These are phyloP conservation scores for Acanthosepion pharaonis DNA, from an alignment of 2,888 invertebrate genomes.

Conservation along the genomic window DNA sequence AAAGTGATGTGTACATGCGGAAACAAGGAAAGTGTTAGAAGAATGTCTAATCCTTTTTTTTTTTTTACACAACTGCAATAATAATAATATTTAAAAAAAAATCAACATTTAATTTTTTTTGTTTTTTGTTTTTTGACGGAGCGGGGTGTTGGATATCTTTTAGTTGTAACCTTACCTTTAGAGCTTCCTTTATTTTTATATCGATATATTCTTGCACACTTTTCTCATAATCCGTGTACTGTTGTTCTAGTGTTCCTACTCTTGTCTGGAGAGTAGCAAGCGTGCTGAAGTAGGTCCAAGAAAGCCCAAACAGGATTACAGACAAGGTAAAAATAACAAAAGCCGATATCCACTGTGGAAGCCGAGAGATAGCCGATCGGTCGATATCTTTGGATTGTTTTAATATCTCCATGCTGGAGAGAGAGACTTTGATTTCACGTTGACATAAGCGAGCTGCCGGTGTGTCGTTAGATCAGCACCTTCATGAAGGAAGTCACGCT, in stretches of 20 bases:
- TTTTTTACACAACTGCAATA: background rate
- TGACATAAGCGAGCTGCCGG: conserved; percentile 37
- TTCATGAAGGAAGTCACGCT: conserved; percentile 34
- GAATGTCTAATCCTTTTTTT: background rate
- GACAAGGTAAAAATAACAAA: background rate
- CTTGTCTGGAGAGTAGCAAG: conserved; percentile 4
- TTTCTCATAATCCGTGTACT: conserved; percentile 42
- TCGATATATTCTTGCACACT: background rate
- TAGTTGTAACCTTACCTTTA: conserved; percentile 16
- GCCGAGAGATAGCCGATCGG: background rate
- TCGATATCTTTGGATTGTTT: background rate
- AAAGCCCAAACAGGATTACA: conserved; percentile 2
- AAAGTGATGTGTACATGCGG: background rate
- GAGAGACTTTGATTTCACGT: background rate
- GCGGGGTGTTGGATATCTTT: background rate
- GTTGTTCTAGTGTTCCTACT: conserved; percentile 6
- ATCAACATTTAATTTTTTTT: background rate
- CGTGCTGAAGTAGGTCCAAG: conserved; percentile 42
- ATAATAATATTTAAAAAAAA: too few relatives aligned
- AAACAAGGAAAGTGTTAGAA: background rate
- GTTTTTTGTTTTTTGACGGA: background rate
- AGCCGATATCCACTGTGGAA: conserved; percentile 34
- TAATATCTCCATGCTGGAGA: conserved; percentile 42
- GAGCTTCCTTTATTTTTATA: background rate
- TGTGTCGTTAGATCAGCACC: conserved; percentile 16